Percentiles rank a stretch among this genome's conserved stretches.
These are phyloP conservation scores for Pachliopta kotzebuea DNA, from an alignment of 2,888 invertebrate genomes.

Conservation along the genomic window DNA sequence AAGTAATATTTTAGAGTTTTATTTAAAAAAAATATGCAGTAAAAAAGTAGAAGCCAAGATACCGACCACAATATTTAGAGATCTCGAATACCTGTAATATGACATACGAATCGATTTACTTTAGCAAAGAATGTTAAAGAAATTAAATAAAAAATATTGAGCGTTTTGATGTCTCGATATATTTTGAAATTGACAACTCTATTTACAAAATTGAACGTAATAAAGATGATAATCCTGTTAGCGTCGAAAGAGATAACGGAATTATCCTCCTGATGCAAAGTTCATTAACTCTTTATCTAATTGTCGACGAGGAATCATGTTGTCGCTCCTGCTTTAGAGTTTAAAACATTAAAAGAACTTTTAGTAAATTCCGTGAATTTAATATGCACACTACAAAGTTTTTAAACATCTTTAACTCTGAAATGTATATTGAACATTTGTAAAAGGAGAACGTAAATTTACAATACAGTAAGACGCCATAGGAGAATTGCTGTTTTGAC, in stretches of 20 bases:
- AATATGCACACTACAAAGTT: not conserved
- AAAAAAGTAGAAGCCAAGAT: too few species aligned
- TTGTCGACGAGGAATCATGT: constrained; percentile 28
- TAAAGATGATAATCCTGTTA: constrained; percentile 29
- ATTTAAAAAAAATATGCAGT: too few species aligned
- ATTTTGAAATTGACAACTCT: constrained; percentile 3
- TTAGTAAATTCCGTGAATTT: not conserved
- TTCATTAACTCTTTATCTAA: constrained; percentile 34
- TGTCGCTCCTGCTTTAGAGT: constrained; percentile 3
- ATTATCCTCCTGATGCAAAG: constrained; percentile 26
- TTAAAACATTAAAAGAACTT: constrained; percentile 2
- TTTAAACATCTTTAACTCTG: too few species aligned
- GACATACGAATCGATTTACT: too few species aligned
- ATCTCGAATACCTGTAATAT: too few species aligned
- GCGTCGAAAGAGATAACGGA: constrained; percentile 24
- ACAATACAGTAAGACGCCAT: too few species aligned
- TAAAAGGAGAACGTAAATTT: too few species aligned
- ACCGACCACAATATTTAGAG: too few species aligned
- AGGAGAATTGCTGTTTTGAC: too few species aligned
- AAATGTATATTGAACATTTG: too few species aligned
- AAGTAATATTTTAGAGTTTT: too few species aligned
- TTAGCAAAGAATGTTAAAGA: too few species aligned
- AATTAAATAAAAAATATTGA: not conserved
- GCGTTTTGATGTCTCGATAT: not conserved
- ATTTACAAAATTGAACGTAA: constrained; percentile 20